Base-by-base conservation (phyloP, 2,113 vertebrate species). In the Mixornis gularis region DNA sequence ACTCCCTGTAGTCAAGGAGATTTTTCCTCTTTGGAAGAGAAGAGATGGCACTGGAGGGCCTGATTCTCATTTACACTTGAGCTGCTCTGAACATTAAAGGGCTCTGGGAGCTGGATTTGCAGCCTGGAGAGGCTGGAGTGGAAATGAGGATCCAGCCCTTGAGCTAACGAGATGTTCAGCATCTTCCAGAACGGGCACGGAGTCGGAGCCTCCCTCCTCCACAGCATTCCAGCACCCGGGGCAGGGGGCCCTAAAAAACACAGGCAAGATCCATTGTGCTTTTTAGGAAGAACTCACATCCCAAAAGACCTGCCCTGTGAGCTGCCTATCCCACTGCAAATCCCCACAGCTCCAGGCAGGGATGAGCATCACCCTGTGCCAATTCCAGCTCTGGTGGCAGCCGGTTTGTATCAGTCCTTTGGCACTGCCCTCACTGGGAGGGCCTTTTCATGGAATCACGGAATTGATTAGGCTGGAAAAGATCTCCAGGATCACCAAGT, bases 211-310 rank as follows among this genome's bases (percentile, higher is more conserved):
- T 49, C 51, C 20, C 26, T 36, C 38, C 34, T 65, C 8, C 20
- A 17, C 30, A 52, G 0, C 0, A 0, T 11, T 30, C 14, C 6
- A 43, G 48, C 0, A 2, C 24, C 26, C 0, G 0, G 38, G 34
- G 27, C 55, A 65, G 51, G 32, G 26, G 27, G 25, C 15, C 40
- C 68, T 46, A 30, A 66, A 46, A 38, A 19, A 30, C 15, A 6
- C 40, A 11, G 25, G 14, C 3, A 27, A 44, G n/a, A 19, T 36
- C 62, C 44, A 1, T 21, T 7, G 0, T 1, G 1, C 17, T 27
- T 8, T 59, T 48, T 51, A 66, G 52, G 44, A 36, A 68, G 34
- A 62, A 6, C 4, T 18, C 41, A 9, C 12, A 7, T 9, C 41
- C 41, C 29, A 22, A 7, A 56, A 46, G 9, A 6, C 1, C 8